Conservation (phyloP, 2,113 vertebrate species). For the Syngnathus floridae region DNA sequence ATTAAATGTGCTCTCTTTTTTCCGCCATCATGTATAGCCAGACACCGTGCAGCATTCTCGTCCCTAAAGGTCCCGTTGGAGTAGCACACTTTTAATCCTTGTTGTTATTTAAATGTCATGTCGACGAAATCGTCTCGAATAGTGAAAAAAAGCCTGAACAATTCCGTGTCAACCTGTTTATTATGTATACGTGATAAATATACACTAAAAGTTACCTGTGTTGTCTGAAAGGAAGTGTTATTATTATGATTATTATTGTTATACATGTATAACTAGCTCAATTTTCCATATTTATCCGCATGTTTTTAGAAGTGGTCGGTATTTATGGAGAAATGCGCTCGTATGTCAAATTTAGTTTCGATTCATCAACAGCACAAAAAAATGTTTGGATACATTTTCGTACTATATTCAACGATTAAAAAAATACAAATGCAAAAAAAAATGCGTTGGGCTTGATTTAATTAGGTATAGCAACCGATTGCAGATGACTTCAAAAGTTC, state of each 20-base stretch:
- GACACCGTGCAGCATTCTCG: conserved; percentile 93
- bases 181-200: conserved; percentile 97
- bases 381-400: conserved; percentile 99
- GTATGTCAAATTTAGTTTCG: conserved; percentile 99
- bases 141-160: conserved; percentile 86
- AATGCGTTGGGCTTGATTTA: conserved; percentile 82
- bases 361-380: conserved; percentile 79
- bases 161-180: conserved; percentile 99
- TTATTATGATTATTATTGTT: conserved; percentile 24
- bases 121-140: conserved; percentile 91
- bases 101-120: conserved; percentile 99
- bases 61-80: conserved; percentile 95
- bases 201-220: conserved; percentile 88
- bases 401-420: conserved; percentile 99
- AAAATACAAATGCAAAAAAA: conserved; percentile 71
- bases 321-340: conserved; percentile 99
- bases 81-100: conserved; percentile 92
- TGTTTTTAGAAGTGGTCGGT: conserved; percentile 99
- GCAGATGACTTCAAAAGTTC: not conserved
- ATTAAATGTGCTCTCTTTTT: conserved; percentile 89
- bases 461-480: conserved; percentile 4
- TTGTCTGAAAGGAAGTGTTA: conserved; percentile 91
- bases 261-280: conserved; percentile 88
- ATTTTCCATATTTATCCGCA: conserved; percentile 99
- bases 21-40: conserved; percentile 63